Conservation (phyloP, 2,797 vertebrate genomes). For the Leptodactylus fallax region DNA sequence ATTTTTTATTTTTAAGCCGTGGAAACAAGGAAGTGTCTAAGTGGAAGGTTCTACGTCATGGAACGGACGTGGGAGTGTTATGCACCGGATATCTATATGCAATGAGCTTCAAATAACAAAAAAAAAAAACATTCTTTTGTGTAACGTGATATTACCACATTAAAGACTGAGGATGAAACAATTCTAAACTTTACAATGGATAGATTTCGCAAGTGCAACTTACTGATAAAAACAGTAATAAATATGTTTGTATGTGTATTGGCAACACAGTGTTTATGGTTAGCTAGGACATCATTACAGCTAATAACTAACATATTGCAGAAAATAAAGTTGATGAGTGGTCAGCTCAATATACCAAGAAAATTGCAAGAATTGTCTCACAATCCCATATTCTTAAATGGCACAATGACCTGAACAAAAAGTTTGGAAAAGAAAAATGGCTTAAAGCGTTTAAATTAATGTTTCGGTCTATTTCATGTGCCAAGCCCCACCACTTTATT, state of each 20-base stretch:
- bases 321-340: not conserved
- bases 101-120: not conserved
- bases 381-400: no score
- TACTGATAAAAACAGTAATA: not conserved
- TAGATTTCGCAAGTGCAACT: not conserved
- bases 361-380: no score
- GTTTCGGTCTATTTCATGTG: no score
- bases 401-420: no score
- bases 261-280: not conserved
- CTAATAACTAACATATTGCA: not conserved
- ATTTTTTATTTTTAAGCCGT: conserved; percentile 59
- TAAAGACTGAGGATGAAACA: not conserved
- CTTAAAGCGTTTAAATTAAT: no score
- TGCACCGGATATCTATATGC: not conserved
- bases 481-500: no score
- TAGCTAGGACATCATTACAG: not conserved
- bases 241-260: not conserved
- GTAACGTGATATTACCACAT: not conserved
- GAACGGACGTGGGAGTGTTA: conserved; percentile 8
- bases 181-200: not conserved
- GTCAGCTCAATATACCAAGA: not conserved
- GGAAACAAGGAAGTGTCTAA: conserved; percentile 8
- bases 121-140: not conserved
- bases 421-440: no score
- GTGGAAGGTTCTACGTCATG: conserved; percentile 39